A percentile compares a stretch with the other conserved stretches of the same genome.
These are phyloP conservation scores for Chionomys nivalis DNA, from an alignment of 2,113 vertebrate species.

Conservation along the genomic window DNA sequence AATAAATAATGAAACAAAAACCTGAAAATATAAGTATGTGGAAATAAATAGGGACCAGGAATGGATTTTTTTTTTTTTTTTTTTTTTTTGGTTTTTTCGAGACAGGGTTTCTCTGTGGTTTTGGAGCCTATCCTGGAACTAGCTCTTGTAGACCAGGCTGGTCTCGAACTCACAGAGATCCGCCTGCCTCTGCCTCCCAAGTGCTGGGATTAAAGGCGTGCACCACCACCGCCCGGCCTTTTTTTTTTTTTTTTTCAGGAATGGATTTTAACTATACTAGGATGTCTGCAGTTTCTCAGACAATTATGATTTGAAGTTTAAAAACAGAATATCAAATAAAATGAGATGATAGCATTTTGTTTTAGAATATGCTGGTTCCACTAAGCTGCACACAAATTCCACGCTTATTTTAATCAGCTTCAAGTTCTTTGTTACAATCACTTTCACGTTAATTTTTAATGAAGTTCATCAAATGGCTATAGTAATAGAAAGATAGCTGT, in stretches of 20 bases:
- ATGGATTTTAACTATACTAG: background rate
- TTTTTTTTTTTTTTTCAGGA: too few species aligned
- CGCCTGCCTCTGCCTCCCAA: too few species aligned
- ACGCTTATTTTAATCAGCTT: background rate
- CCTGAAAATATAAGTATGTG: background rate
- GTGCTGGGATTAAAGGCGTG: too few species aligned
- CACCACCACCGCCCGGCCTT: too few species aligned
- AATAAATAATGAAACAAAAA: background rate
- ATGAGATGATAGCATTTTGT: background rate
- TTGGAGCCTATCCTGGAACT: too few species aligned
- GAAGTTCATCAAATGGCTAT: slow-evolving; percentile 1
- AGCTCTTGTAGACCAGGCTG: too few species aligned
- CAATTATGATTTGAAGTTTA: slow-evolving; percentile 6
- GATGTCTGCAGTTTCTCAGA: background rate
- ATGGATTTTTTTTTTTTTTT: too few species aligned
- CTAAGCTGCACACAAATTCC: background rate
- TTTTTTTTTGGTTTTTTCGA: too few species aligned
- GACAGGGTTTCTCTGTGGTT: too few species aligned
- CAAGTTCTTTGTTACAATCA: background rate
- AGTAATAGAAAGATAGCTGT: background rate
- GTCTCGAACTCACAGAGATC: too few species aligned
- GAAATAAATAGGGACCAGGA: background rate
- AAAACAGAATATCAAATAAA: background rate
- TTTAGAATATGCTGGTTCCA: slow-evolving; percentile 18
- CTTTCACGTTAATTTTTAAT: background rate